Percentiles rank a stretch among this genome's conserved stretches.
These are phyloP conservation scores for Phaethon lepturus DNA, from an alignment of 2,113 vertebrate species.

Conservation along the genomic window DNA sequence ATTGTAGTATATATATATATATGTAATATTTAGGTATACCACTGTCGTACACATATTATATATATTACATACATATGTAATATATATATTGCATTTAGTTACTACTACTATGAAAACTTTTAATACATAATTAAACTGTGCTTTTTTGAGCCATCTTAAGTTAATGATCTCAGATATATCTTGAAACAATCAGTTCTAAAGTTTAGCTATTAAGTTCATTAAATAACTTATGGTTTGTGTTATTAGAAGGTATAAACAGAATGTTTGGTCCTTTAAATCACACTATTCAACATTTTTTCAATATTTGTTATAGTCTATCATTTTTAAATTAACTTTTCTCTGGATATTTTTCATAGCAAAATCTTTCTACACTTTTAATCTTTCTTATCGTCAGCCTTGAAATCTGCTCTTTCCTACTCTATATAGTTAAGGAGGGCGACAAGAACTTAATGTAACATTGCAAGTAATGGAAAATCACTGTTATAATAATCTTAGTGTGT, in stretches of 20 bases:
- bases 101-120: not conserved
- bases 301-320: not conserved
- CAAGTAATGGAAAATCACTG: not conserved
- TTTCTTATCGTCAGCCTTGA: not conserved
- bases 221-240: not conserved
- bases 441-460: not conserved
- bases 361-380: not conserved
- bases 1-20: too few relatives aligned
- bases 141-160: not conserved
- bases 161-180: not conserved
- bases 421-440: not conserved
- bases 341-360: not conserved
- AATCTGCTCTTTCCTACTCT: not conserved
- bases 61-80: too few relatives aligned
- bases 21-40: too few relatives aligned
- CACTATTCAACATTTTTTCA: not conserved
- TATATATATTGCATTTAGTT: not conserved
- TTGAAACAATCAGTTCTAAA: not conserved
- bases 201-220: not conserved
- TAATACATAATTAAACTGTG: not conserved
- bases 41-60: too few relatives aligned
- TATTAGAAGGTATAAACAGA: not conserved
- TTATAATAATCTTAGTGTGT: not conserved
- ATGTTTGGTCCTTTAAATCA: not conserved
- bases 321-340: not conserved